These are phyloP conservation scores for Oryzias sinensis DNA, from an alignment of 2,797 vertebrate species.

Conservation along the genomic window DNA sequence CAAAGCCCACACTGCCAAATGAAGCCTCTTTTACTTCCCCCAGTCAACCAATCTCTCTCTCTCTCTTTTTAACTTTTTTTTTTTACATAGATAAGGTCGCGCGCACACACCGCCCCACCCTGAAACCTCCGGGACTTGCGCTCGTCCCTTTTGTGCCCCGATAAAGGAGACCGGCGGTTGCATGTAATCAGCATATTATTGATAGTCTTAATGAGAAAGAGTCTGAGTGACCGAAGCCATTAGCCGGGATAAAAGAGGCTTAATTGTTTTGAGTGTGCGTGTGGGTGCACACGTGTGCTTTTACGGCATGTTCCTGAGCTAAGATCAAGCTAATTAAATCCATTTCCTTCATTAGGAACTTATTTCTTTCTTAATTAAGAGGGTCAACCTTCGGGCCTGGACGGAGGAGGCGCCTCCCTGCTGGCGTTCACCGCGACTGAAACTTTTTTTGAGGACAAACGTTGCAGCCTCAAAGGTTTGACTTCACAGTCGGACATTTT, in stretches of 20 bases:
- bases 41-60: constrained; percentile 41
- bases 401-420: constrained; percentile 44
- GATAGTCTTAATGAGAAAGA: constrained; percentile 78
- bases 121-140: constrained; percentile 45
- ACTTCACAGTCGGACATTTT: no score
- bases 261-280: constrained; percentile 76
- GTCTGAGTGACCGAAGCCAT: constrained; percentile 77
- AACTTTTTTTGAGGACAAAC: no score
- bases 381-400: constrained; percentile 70
- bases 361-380: constrained; percentile 74
- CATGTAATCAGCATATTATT: constrained; percentile 80
- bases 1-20: constrained; percentile 22
- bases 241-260: constrained; percentile 74
- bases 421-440: no score
- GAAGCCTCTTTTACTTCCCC: constrained; percentile 19
- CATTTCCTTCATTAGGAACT: constrained; percentile 74
- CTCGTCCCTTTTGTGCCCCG: constrained; percentile 62
- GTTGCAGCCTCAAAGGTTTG: no score
- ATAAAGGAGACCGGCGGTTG: constrained; percentile 61
- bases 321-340: constrained; percentile 79
- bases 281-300: constrained; percentile 38
- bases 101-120: constrained; percentile 28
- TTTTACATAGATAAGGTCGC: constrained; percentile 51
- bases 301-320: constrained; percentile 47
- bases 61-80: constrained; percentile 28